Base-by-base conservation (phyloP, 2,113 vertebrate genomes). In the Colaptes auratus region DNA sequence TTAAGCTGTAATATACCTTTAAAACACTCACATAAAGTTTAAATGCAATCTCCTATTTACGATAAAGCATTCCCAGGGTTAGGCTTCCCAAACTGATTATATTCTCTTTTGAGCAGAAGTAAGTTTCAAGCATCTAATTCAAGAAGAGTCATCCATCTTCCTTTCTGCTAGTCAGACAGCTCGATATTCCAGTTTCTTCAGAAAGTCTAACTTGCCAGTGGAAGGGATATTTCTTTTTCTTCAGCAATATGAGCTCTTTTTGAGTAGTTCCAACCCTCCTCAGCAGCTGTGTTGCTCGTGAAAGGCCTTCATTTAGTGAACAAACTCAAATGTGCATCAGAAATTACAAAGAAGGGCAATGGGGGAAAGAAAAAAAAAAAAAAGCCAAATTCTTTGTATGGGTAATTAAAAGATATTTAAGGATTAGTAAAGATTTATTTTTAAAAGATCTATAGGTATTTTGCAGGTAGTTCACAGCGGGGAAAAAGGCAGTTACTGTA, bases 111-210 rank as follows among this genome's bases (percentile, higher is more conserved):
- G 67, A 75, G 35, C 77, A 95, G 60, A 90, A 90, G 56, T 67
- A 39, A 30, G 20, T 83, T 93, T 92, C 89, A 82, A 86, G 79
- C 60, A 75, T 76, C 85, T 87, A 48, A 80, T 75, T 92, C 87
- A 61, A 65, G 82, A 91, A 69, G 64, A 82, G 77, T 39, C 73
- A 88, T 95, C 90, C 83, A 55, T 96, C 94, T 95, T 95, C 69
- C 66, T 89, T 93, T 95, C 89, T 92, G 79, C 83, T 69, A 70
- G 66, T 69, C 60, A 96, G 89, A 75, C 86, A 93, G 83, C 87
- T 95, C 3, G 2, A 89, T 92, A 91, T 75, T 93, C 90, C 67
- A 75, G 84, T 46, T 88, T 64, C 80, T 93, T 75, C 77, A 81
- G 76, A 35, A 92, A 82, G 33, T 70, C 82, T 80, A 15, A 71